A percentile compares a stretch with the other conserved stretches of the same genome.
Evolutionary conservation across 2,888 invertebrate species (phyloP).

Genomic region (Timandra comae): DNA sequence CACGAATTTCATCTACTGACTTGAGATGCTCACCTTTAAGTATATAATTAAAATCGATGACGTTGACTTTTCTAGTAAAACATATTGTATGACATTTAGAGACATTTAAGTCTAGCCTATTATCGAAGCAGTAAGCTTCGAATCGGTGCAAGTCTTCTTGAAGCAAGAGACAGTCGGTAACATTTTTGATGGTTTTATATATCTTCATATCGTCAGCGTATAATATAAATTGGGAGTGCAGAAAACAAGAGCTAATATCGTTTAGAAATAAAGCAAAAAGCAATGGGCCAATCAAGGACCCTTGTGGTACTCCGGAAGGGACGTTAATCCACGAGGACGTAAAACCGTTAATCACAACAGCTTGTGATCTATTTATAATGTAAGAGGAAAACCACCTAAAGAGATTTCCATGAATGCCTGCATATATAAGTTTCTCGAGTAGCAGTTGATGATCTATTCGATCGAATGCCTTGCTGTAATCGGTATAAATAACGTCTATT

Average conservation of each 20-base stretch:
- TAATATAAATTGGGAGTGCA: conserved; percentile 2
- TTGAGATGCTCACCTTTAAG: neutral
- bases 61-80: conserved; percentile 1
- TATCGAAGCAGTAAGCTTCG: conserved; percentile 1
- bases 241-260: conserved; percentile 4
- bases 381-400: conserved; percentile 7
- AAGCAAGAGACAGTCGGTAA: neutral
- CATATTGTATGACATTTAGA: neutral
- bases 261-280: conserved; percentile 1
- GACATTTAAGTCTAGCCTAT: conserved; percentile 5
- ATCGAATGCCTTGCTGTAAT: too few species aligned
- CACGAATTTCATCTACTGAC: conserved; percentile 1
- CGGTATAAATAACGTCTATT: conserved; percentile 14
- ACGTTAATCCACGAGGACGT: neutral
- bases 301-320: conserved; percentile 3
- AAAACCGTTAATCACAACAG: too few species aligned
- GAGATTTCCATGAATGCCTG: too few species aligned
- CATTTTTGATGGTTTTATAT: neutral
- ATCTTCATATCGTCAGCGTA: conserved; percentile 6
- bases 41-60: neutral
- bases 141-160: conserved; percentile 1
- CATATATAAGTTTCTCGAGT: neutral
- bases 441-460: conserved; percentile 13
- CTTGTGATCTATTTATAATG: too few species aligned
- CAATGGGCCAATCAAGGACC: neutral